Conservation (phyloP, 2,797 vertebrate species). For the Holocentrus rufus region DNA sequence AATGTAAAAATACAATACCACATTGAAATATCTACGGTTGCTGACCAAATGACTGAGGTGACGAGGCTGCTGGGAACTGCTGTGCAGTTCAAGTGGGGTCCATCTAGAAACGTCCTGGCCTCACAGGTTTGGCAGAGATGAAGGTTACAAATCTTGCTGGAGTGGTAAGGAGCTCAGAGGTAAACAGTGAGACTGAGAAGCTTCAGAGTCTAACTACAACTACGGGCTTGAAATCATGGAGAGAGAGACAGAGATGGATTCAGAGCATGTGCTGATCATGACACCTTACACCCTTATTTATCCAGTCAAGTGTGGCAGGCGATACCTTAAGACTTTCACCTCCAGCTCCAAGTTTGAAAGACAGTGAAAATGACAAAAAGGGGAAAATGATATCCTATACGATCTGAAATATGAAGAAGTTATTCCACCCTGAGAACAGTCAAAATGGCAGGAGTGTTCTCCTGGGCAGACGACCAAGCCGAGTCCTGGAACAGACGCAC, state of each 20-base stretch:
- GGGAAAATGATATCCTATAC: conserved; percentile 69
- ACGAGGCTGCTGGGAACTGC: conserved; percentile 5
- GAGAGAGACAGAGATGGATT: neutral
- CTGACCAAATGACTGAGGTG: conserved; percentile 7
- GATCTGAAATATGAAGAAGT: conserved; percentile 73
- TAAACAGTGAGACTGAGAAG: conserved; percentile 3
- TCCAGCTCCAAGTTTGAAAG: conserved; percentile 13
- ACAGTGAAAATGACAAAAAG: conserved; percentile 7
- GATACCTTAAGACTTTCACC: neutral
- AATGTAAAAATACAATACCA: conserved; percentile 30
- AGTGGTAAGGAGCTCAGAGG: conserved; percentile 2
- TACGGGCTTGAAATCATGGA: neutral
- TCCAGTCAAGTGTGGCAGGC: conserved; percentile 16
- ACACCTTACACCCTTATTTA: conserved; percentile 1
- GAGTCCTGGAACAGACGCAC: conserved; percentile 69
- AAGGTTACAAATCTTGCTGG: conserved; percentile 16
- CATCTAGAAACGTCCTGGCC: conserved; percentile 2
- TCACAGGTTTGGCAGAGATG: conserved; percentile 7
- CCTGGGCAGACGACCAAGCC: conserved; percentile 72
- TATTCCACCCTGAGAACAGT: conserved; percentile 57
- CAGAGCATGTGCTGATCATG: conserved; percentile 2
- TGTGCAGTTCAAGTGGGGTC: conserved; percentile 10
- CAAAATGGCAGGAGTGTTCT: conserved; percentile 68
- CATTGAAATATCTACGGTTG: conserved; percentile 22
- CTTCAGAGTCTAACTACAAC: conserved; percentile 15